These are phyloP conservation scores for Andrena fulva DNA, from an alignment of 2,888 invertebrate genomes.

Conservation along the genomic window DNA sequence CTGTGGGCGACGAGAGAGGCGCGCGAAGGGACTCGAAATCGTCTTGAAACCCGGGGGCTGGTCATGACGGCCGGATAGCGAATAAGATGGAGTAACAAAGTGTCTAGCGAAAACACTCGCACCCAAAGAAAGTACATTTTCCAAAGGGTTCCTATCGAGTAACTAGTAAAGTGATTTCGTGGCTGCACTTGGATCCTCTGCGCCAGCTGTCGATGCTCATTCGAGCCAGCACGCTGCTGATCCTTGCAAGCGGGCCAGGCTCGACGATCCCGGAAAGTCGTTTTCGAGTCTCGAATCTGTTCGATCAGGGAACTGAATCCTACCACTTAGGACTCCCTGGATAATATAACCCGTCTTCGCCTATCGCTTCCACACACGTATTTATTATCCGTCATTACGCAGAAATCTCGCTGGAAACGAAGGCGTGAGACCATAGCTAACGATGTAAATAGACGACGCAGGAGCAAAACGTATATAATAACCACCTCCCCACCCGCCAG, in stretches of 20 bases:
- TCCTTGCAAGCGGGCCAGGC: background rate
- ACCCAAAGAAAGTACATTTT: background rate
- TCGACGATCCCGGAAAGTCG: background rate
- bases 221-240: background rate
- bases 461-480: slow-evolving; percentile 67
- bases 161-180: background rate
- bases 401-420: slow-evolving; percentile 61
- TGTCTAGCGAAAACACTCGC: background rate
- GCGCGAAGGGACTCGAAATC: background rate
- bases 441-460: slow-evolving; percentile 72
- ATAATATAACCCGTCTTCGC: slow-evolving; percentile 60
- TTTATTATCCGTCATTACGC: slow-evolving; percentile 66
- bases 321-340: slow-evolving; percentile 47
- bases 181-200: background rate
- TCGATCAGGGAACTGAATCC: slow-evolving; percentile 33
- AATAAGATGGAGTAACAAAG: background rate
- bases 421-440: slow-evolving; percentile 62
- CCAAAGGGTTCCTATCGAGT: background rate
- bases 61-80: background rate
- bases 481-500: slow-evolving; percentile 36
- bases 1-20: background rate
- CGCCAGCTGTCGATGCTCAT: background rate
- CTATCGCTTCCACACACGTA: slow-evolving; percentile 65
- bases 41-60: background rate
- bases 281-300: slow-evolving; percentile 23